Percentiles rank a stretch among this genome's conserved stretches.
Conservation (phyloP, 2,888 invertebrate species). For the Cinara cedri region DNA sequence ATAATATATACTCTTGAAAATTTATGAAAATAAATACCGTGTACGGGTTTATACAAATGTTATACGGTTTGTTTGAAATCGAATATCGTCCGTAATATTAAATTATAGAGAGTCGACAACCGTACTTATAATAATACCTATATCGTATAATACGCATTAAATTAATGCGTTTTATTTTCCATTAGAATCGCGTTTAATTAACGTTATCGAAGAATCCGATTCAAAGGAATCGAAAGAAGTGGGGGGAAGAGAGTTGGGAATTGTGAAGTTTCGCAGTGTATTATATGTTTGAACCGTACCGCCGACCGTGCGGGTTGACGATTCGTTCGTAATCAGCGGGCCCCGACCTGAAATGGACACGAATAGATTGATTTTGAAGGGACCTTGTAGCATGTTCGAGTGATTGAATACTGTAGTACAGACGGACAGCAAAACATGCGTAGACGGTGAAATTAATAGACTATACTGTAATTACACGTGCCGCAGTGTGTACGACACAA, state of each 20-base stretch:
- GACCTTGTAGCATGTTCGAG: slow-evolving; percentile 25
- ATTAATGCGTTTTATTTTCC: too few species aligned
- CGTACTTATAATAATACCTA: too few species aligned
- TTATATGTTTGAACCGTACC: neutral
- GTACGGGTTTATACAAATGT: too few species aligned
- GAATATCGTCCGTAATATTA: too few species aligned
- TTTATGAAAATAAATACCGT: too few species aligned
- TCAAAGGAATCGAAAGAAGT: neutral
- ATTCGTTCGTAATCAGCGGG: slow-evolving; percentile 7
- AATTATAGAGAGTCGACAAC: too few species aligned
- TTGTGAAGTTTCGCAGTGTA: neutral
- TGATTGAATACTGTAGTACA: slow-evolving; percentile 19
- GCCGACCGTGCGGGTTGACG: neutral
- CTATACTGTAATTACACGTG: neutral
- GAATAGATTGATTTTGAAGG: slow-evolving; percentile 38
- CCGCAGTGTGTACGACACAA: too few species aligned
- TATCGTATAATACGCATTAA: too few species aligned
- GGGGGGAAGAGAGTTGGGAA: too few species aligned
- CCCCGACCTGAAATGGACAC: neutral
- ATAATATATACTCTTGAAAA: too few species aligned
- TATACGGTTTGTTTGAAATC: neutral
- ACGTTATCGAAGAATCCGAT: neutral
- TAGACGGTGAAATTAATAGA: slow-evolving; percentile 2
- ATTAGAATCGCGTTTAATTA: neutral
- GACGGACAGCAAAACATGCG: slow-evolving; percentile 1